These are phyloP conservation scores for Sphenodon punctatus DNA, from an alignment of 2,797 vertebrate genomes.

Conservation along the genomic window DNA sequence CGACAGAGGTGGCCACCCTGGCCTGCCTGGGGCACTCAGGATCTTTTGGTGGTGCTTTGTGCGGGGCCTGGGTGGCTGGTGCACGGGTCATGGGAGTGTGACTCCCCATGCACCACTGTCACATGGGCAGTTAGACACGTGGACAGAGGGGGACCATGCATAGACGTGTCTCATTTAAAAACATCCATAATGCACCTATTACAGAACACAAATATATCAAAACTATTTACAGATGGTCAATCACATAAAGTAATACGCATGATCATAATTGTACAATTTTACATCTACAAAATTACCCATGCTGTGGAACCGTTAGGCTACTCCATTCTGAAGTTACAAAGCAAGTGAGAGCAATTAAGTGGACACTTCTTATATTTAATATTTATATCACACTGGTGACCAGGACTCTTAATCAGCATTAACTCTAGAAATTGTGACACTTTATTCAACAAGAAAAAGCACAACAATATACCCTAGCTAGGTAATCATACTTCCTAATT, in stretches of 20 bases:
- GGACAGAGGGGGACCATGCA: no score
- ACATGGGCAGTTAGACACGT: no score
- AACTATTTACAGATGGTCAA: constrained; percentile 55
- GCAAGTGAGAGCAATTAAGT: neutral
- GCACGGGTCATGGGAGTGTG: no score
- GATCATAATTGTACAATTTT: constrained; percentile 35
- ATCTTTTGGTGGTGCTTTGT: no score
- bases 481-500: no score
- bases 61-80: no score
- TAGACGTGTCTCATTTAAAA: no score
- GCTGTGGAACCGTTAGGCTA: constrained; percentile 14
- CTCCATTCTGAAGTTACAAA: constrained; percentile 23
- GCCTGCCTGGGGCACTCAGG: no score
- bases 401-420: neutral
- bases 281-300: constrained; percentile 24
- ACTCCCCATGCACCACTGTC: no score
- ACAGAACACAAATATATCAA: constrained; percentile 46
- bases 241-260: constrained; percentile 45
- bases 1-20: no score
- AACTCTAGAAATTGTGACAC: neutral
- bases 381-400: neutral
- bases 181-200: constrained; percentile 42
- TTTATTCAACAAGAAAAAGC: neutral
- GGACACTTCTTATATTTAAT: neutral
- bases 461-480: neutral